Evolutionary conservation across 2,888 invertebrate species (phyloP).

Genomic region (Lampropteryx suffumata): DNA sequence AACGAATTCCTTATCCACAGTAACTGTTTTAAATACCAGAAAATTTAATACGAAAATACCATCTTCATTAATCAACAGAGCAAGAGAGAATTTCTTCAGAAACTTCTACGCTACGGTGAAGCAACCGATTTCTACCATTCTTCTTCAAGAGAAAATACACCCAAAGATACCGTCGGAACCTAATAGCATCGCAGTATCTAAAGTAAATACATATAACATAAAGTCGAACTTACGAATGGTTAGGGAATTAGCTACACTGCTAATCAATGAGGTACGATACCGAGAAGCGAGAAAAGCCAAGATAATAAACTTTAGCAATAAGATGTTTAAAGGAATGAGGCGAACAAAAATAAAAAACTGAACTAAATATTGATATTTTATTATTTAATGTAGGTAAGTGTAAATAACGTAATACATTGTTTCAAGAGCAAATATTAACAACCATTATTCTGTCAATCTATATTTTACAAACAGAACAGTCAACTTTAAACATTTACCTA

Average conservation of each 20-base stretch:
- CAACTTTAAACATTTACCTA: neutral
- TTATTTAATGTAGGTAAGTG: neutral
- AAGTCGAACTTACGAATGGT: slow-evolving; percentile 50
- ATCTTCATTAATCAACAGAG: slow-evolving; percentile 52
- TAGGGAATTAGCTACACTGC: slow-evolving; percentile 51
- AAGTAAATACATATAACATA: slow-evolving; percentile 12
- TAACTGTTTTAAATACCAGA: slow-evolving; percentile 42
- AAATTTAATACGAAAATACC: slow-evolving; percentile 44
- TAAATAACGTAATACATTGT: neutral
- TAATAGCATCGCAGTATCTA: slow-evolving; percentile 13
- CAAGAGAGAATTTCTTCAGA: slow-evolving; percentile 63
- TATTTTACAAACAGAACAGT: slow-evolving; percentile 3
- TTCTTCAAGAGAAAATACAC: neutral
- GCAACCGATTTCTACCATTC: slow-evolving; percentile 26
- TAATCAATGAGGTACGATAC: slow-evolving; percentile 42
- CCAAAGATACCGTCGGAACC: neutral
- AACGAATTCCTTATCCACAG: slow-evolving; percentile 22
- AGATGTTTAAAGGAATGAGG: slow-evolving; percentile 3
- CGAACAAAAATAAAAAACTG: slow-evolving; percentile 19
- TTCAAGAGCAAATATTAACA: slow-evolving; percentile 9
- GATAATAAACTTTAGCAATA: slow-evolving; percentile 10
- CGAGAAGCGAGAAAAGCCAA: slow-evolving; percentile 24
- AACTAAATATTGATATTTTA: neutral
- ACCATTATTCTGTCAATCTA: slow-evolving; percentile 32
- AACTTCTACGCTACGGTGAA: slow-evolving; percentile 46